Evolutionary conservation across 1,140 invertebrate species (phyloP), one percentile per base, ranked within the genome.

Genomic region (Drosophila pallidifrons): DNA sequence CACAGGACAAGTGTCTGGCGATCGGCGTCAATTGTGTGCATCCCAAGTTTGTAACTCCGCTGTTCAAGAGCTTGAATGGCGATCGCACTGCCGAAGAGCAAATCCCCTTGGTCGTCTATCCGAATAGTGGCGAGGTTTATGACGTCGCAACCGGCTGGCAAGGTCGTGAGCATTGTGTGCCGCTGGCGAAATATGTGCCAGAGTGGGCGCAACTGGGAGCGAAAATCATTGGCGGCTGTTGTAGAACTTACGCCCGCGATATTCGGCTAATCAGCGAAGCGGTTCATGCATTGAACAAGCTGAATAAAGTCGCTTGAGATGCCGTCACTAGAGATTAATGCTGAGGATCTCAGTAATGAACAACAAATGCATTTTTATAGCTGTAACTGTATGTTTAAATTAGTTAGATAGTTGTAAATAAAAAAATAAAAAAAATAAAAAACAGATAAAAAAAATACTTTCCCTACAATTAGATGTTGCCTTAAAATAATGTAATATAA

Each of bases 11-110:
- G 91, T 93, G 98, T 30, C 93, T 97, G 8, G 98, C 96, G 2
- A 94, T 98, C 35, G 98, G 98, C 1, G 95, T 98, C 0, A 99
- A 99, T 92, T 99, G 98, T 92, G 94, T 97, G 3, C 92, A 95
- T 58, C 96, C 97, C 0, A 92, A 85, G 25, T 89, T 93, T 75
- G 94, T 96, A 2, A 92, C 92, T 0, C 79, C 94, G 0, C 86
- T 97, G 1, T 92, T 97, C 1, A 86, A 93, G 68, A 92, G 92
- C 16, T 91, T 95, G 11, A 93, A 93, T 49, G 83, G 78, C 1
- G 76, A 88, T 15, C 88, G 82, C 10, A 35, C 47, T 8, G 16
- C 47, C 5, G 76, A 77, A 3, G 86, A 92, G 5, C 85, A 87
- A 66, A 87, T 92, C 13, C 94, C 95, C 1, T 82, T 96, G 5